Evolutionary conservation across 2,113 vertebrate genomes (phyloP).

Genomic region (Urocynchramus pylzowi): DNA sequence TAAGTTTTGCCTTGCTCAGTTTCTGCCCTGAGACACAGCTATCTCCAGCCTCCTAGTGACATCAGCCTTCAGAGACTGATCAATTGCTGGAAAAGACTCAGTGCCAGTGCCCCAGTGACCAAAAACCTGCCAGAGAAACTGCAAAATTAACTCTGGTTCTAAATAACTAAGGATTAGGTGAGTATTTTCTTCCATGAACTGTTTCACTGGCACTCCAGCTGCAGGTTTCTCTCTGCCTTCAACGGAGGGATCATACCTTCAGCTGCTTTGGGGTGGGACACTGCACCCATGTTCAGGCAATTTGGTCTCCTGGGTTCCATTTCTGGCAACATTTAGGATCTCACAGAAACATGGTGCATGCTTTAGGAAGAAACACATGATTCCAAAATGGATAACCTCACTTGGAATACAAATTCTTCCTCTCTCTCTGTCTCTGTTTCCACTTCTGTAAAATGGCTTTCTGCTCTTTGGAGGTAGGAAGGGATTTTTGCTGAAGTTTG

Average conservation of each 20-base stretch:
- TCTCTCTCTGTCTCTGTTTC: not conserved
- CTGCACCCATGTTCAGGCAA: not conserved
- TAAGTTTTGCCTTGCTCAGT: not conserved
- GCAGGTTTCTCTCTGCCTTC: not conserved
- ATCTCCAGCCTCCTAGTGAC: not conserved
- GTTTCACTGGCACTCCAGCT: not conserved
- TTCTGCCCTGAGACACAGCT: not conserved
- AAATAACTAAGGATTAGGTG: conserved; percentile 32
- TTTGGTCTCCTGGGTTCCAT: not conserved
- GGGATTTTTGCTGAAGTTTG: not conserved
- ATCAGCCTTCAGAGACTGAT: not conserved
- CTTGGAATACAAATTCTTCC: not conserved
- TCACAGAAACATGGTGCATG: not conserved
- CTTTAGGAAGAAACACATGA: not conserved
- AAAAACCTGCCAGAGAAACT: conserved; percentile 1
- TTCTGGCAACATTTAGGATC: not conserved
- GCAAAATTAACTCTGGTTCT: conserved; percentile 8
- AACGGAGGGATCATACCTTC: not conserved
- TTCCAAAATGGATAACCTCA: not conserved
- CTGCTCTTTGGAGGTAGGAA: not conserved
- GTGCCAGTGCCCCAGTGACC: not conserved
- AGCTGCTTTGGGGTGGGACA: not conserved
- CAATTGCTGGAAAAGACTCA: not conserved
- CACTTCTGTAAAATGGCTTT: not conserved
- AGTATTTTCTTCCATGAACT: not conserved